Conservation (phyloP, 1,140 invertebrate species). For the Orchesella cincta region DNA sequence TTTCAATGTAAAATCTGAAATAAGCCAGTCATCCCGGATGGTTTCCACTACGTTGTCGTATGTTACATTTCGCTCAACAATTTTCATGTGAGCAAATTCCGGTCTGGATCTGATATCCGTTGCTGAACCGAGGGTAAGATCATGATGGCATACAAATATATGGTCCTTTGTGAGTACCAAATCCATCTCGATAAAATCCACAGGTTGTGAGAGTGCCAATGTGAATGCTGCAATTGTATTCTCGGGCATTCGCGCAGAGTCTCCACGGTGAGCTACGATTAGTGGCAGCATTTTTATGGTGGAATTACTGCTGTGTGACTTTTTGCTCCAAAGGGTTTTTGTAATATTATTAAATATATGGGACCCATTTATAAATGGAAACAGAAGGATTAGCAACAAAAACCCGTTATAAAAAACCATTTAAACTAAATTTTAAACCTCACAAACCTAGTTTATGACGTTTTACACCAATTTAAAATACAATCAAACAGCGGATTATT, state of each 20-base stretch:
- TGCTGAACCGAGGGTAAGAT: slow-evolving; percentile 44
- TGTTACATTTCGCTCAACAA: slow-evolving; percentile 25
- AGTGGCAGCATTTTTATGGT: no score
- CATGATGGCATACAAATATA: slow-evolving; percentile 51
- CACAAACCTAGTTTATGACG: no score
- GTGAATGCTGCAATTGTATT: slow-evolving; percentile 51
- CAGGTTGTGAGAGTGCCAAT: slow-evolving; percentile 45
- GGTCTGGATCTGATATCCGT: slow-evolving; percentile 46
- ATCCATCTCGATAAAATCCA: slow-evolving; percentile 52
- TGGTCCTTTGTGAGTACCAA: slow-evolving; percentile 51
- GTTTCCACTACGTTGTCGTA: slow-evolving; percentile 23
- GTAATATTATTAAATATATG: no score
- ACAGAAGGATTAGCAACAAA: no score
- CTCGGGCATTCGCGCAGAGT: slow-evolving; percentile 49
- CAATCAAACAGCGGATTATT: no score
- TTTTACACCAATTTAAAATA: no score
- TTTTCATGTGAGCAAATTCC: slow-evolving; percentile 31
- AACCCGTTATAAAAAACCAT: no score
- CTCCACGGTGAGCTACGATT: slow-evolving; percentile 52
- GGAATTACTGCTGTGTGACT: no score
- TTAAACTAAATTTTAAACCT: no score
- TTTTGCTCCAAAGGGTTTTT: no score
- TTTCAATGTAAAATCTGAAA: slow-evolving; percentile 48
- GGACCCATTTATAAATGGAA: no score
- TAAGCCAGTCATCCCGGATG: slow-evolving; percentile 49